Conservation (phyloP, 2,888 invertebrate genomes). For the Pedicia rivosa region DNA sequence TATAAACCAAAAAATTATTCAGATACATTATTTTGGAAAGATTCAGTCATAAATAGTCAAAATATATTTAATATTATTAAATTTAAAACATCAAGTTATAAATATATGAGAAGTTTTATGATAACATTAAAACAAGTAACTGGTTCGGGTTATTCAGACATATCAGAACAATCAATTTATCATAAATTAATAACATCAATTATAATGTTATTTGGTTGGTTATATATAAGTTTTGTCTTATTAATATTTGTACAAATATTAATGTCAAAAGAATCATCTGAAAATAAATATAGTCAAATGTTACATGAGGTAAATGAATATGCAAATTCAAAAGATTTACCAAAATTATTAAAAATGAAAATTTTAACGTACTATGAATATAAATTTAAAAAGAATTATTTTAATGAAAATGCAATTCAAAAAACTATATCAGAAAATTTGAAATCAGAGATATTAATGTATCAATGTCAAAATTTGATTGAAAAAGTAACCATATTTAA, state of each 20-base stretch:
- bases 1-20: no score
- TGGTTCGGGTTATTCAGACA: slow-evolving; percentile 4
- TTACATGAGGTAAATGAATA: slow-evolving; percentile 31
- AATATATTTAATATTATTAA: no score
- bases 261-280: slow-evolving; percentile 16
- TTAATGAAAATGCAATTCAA: slow-evolving; percentile 32
- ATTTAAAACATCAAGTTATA: no score
- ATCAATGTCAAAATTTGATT: slow-evolving; percentile 35
- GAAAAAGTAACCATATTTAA: slow-evolving; percentile 38
- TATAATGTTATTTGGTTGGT: slow-evolving; percentile 5
- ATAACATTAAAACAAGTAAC: slow-evolving; percentile 2
- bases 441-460: slow-evolving; percentile 34
- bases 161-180: slow-evolving; percentile 2
- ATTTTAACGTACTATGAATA: slow-evolving; percentile 33
- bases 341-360: slow-evolving; percentile 25
- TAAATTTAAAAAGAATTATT: slow-evolving; percentile 33
- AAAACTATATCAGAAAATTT: slow-evolving; percentile 28
- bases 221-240: slow-evolving; percentile 4
- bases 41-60: no score
- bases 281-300: slow-evolving; percentile 32
- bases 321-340: slow-evolving; percentile 30
- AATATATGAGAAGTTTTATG: slow-evolving; percentile 5
- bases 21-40: no score
- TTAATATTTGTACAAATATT: background rate
- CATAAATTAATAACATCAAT: slow-evolving; percentile 5